A percentile compares a stretch with the other conserved stretches of the same genome.
phyloP scores from a whole-genome alignment of 1,140 invertebrate genomes.

The Lamellibrachia luymesi region DNA sequence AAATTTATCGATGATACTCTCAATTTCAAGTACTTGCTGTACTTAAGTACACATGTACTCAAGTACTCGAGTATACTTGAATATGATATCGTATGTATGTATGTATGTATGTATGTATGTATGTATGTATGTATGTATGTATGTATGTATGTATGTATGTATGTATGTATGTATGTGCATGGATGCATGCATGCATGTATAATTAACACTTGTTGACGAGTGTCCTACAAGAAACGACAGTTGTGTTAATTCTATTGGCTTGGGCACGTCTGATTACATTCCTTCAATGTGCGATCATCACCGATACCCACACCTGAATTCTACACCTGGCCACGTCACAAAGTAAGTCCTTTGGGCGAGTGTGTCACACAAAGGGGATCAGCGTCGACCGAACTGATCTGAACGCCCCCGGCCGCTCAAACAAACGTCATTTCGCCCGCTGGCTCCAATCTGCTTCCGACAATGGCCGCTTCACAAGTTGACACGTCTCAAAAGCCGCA shows the following conservation, averaged over 20 bases:
- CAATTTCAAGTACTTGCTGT: too few species aligned
- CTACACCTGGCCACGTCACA: neutral
- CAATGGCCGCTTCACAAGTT: neutral
- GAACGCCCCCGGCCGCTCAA: neutral
- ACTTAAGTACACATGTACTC: too few species aligned
- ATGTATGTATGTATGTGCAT: neutral
- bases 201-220: neutral
- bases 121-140: neutral
- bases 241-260: neutral
- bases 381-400: neutral
- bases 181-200: neutral
- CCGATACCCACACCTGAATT: neutral
- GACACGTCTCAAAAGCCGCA: neutral
- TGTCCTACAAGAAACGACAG: neutral
- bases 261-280: neutral
- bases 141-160: neutral
- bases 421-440: neutral
- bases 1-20: too few species aligned
- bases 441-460: neutral
- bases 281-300: neutral
- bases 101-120: slow-evolving; percentile 11
- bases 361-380: neutral
- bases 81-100: neutral
- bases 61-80: too few species aligned
- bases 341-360: neutral